phyloP scores from a whole-genome alignment of 2,888 invertebrate species.

The Nyleta sp. region DNA sequence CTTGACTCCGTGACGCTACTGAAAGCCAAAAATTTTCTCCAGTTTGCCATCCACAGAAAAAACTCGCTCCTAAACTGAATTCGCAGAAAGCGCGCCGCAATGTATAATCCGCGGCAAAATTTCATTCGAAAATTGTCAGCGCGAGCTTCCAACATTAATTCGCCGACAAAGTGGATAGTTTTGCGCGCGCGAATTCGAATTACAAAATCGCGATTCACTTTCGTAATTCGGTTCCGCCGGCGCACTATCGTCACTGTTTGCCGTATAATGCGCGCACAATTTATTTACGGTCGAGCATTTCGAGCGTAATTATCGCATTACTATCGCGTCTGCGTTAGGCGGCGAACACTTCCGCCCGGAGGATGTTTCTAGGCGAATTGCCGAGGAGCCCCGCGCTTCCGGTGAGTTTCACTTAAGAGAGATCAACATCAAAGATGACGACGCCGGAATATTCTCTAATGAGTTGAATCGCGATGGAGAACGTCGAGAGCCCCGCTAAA shows the following conservation, averaged over 20 bases:
- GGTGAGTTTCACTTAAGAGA: constrained; percentile 74
- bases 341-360: constrained; percentile 56
- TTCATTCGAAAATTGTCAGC: too few relatives aligned
- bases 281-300: constrained; percentile 63
- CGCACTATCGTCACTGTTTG: constrained; percentile 40
- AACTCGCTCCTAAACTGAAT: too few relatives aligned
- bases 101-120: too few relatives aligned
- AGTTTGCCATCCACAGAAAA: too few relatives aligned
- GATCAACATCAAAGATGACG: constrained; percentile 79
- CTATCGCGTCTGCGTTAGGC: constrained; percentile 57
- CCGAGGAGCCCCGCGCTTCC: constrained; percentile 59
- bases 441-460: constrained; percentile 77
- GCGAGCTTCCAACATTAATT: too few relatives aligned
- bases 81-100: too few relatives aligned
- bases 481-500: constrained; percentile 67
- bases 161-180: too few relatives aligned
- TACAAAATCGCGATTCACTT: constrained; percentile 48
- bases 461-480: constrained; percentile 78
- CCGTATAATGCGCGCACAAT: constrained; percentile 54
- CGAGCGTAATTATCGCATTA: constrained; percentile 66
- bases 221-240: constrained; percentile 43
- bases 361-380: constrained; percentile 71
- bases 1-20: too few relatives aligned
- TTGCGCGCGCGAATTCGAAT: constrained; percentile 32
- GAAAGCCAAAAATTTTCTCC: too few relatives aligned